Percentiles rank a stretch among this genome's conserved stretches.
phyloP scores from a whole-genome alignment of 2,888 invertebrate genomes.

The Microplitis manilae region DNA sequence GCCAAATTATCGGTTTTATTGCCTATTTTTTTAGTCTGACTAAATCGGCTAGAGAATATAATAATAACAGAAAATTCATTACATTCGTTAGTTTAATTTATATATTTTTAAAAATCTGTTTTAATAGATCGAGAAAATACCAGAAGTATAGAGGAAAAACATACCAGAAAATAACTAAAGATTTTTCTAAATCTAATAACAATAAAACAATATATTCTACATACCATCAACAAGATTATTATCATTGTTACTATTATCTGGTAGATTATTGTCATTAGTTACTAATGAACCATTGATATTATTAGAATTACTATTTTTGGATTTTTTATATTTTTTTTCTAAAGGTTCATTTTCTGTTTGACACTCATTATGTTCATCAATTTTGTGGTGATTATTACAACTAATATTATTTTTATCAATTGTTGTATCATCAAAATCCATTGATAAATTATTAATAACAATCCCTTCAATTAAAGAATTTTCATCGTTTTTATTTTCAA shows the following conservation, averaged over 20 bases:
- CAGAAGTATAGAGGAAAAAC: too few relatives aligned
- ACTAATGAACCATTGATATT: slow-evolving; percentile 4
- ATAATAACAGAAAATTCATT: too few relatives aligned
- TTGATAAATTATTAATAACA: not conserved
- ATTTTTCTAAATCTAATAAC: too few relatives aligned
- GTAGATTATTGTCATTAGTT: not conserved
- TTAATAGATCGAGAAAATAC: too few relatives aligned
- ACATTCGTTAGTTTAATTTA: too few relatives aligned
- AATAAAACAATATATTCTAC: too few relatives aligned
- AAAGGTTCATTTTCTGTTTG: slow-evolving; percentile 15
- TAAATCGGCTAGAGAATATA: too few relatives aligned
- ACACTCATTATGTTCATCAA: not conserved
- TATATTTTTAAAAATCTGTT: too few relatives aligned
- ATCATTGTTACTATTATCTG: not conserved
- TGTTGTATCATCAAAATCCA: not conserved
- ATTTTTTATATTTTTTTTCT: slow-evolving; percentile 5
- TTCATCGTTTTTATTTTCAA: not conserved
- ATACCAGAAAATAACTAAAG: too few relatives aligned
- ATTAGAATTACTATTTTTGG: slow-evolving; percentile 8
- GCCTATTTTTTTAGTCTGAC: too few relatives aligned
- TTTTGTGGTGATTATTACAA: not conserved
- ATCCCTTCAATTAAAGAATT: not conserved
- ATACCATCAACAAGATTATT: too few relatives aligned
- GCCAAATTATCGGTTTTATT: too few relatives aligned
- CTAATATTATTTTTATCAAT: not conserved